Conservation (phyloP, 2,113 vertebrate species). For the Catharus fuscescens region DNA sequence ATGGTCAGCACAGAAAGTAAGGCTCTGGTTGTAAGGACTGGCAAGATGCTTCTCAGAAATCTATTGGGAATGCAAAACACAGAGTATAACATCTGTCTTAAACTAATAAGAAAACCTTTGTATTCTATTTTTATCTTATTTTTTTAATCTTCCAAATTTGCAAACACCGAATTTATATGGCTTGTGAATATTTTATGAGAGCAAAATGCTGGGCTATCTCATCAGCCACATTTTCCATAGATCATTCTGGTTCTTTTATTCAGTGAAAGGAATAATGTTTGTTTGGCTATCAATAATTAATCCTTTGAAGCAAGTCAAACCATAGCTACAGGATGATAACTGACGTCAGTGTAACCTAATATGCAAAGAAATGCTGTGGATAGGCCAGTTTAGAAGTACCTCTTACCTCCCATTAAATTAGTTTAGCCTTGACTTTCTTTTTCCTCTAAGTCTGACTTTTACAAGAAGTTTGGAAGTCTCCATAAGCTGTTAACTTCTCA, state of each 20-base stretch:
- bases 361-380: not conserved
- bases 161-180: not conserved
- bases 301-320: not conserved
- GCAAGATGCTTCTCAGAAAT: not conserved
- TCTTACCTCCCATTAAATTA: not conserved
- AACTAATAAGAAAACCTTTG: not conserved
- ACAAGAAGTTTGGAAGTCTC: not conserved
- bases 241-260: slow-evolving; percentile 10
- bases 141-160: not conserved
- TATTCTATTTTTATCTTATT: not conserved
- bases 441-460: not conserved
- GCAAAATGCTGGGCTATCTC: slow-evolving; percentile 31
- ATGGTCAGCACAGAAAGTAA: not conserved
- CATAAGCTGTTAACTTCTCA: not conserved
- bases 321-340: not conserved
- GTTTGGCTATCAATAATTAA: slow-evolving; percentile 55
- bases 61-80: not conserved
- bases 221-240: not conserved
- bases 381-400: not conserved
- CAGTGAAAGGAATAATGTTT: slow-evolving; percentile 5
- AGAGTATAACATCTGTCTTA: not conserved
- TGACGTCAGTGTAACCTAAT: not conserved
- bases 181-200: slow-evolving; percentile 41
- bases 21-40: not conserved
- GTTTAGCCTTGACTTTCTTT: not conserved